Evolutionary conservation across 1,140 invertebrate species (phyloP), one percentile per base, ranked within the genome.

Genomic region (Aradophagus sp.): DNA sequence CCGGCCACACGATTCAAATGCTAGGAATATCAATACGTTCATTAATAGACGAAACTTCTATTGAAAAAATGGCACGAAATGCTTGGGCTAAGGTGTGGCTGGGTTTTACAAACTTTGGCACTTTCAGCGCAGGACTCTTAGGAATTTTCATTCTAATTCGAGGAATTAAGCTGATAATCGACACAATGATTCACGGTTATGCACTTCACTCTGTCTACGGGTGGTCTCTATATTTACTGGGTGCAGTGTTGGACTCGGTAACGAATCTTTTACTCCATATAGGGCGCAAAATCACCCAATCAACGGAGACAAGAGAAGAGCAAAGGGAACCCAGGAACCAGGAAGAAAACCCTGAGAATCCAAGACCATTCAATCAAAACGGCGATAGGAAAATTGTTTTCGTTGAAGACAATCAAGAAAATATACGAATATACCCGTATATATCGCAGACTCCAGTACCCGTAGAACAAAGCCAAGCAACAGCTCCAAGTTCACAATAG

Each of bases 111-210:
- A 8, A 3, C 3, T 31, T 31, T 10, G 29, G 29, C 6, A 31
- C 5, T 8, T 8, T 31, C 29, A 31, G 29, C n/a, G 29, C 29
- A 3, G 71, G 47, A 29, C 1, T 35, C n/a, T 31, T 69, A 0
- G 59, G 52, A n/a, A 8, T 74, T 12, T 35, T 39, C 4, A 6
- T 69, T 8, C 23, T 31, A 2, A 7, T 62, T 5, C 14, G 50
- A 31, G 0, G 34, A 0, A 55, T 71, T 2, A 74, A 67, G 44
- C n/a, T 44, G 8, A 2, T 45, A 1, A 0, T 58, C 0, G 56
- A 67, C 19, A 65, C 53, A 1, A 16, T 50, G 10, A 16, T 72
- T 0, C 53, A 72, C 34, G 39, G 45, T 0, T 65, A 61, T 17
- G 39, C 59, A 0, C 11, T 74, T 17, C 39, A 70, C 17, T 20